Percentiles rank a stretch among this genome's conserved stretches.
phyloP scores from a whole-genome alignment of 2,797 vertebrate species.

The Liasis olivaceus region DNA sequence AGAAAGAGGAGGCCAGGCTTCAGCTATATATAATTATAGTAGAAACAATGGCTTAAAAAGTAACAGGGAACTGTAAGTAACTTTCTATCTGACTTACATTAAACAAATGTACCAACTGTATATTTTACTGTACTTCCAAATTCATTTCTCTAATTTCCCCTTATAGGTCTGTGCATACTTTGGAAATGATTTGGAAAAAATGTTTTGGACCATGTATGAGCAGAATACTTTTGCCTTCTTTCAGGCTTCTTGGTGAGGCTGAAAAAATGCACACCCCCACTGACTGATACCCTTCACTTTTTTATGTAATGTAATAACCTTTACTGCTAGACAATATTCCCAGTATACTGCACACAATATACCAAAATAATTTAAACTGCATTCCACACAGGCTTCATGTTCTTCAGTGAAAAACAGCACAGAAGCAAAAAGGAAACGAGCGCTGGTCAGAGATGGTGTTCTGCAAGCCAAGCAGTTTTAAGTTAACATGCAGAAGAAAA shows the following conservation, averaged over 20 bases:
- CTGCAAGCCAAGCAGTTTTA: not conserved
- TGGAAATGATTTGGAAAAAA: too few species aligned
- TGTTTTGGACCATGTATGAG: too few species aligned
- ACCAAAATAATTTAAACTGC: not conserved
- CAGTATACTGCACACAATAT: not conserved
- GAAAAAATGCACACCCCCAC: not conserved
- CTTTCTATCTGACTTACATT: not conserved
- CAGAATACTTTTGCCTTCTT: too few species aligned
- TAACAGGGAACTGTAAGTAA: not conserved
- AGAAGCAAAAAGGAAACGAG: not conserved
- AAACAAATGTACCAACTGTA: not conserved
- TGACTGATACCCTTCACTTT: not conserved
- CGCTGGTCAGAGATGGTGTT: not conserved
- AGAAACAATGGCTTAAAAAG: not conserved
- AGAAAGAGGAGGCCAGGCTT: conserved; percentile 12
- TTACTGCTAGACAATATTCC: not conserved
- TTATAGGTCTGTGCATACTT: too few species aligned
- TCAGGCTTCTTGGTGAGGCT: too few species aligned
- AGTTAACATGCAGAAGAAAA: too few species aligned
- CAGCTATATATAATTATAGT: conserved; percentile 21
- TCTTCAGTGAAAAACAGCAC: not conserved
- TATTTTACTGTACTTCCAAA: not conserved
- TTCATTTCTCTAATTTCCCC: not conserved
- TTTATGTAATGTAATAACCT: not conserved
- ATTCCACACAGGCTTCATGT: not conserved